Evolutionary conservation across 2,113 vertebrate genomes (phyloP), one percentile per base, ranked within the genome.

Genomic region (Sakesphorus luctuosus): DNA sequence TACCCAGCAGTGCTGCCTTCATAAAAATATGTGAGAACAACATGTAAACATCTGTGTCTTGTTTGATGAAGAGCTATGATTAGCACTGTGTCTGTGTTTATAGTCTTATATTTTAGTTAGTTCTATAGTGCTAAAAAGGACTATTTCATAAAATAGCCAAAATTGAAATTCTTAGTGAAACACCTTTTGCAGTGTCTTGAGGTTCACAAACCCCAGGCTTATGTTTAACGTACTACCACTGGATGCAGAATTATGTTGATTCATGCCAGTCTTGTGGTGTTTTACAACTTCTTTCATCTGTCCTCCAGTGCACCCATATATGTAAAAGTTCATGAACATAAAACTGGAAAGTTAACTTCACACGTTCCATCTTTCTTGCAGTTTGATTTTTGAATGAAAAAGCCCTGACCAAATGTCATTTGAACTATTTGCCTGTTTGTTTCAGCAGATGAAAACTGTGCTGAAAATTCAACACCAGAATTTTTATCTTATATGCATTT

Each of bases 261-360:
- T 86, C 38, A 36, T 90, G 76, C 46, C 69, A 62, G 38, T 75
- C 24, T 71, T 72, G 43, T 59, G 59, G 24, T 77, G 11, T 63
- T 89, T 81, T 74, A 67, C 24, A 47, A 18, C 40, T 75, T 87
- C 62, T 86, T 93, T 86, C 46, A 63, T 68, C 75, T 94, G 7
- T 66, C 95, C 74, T 91, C 14, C 2, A 69, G 33, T 79, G 49
- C 79, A 76, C 6, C 7, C 7, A 16, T 81, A 43, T 29, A 78
- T 35, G 28, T 59, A 80, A 71, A 90, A 52, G 10, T 62, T 77
- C 75, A 75, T 55, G 47, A 63, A 78, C 15, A 9, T 13, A 71
- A 62, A 49, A 62, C 15, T 74, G 23, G 62, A 77, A 74, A 55
- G 26, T 76, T 69, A 66, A 83, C 13, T 71, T 83, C 3, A 12